phyloP scores from a whole-genome alignment of 35 echinoderm and acorn worm species.

The Acanthaster planci region DNA sequence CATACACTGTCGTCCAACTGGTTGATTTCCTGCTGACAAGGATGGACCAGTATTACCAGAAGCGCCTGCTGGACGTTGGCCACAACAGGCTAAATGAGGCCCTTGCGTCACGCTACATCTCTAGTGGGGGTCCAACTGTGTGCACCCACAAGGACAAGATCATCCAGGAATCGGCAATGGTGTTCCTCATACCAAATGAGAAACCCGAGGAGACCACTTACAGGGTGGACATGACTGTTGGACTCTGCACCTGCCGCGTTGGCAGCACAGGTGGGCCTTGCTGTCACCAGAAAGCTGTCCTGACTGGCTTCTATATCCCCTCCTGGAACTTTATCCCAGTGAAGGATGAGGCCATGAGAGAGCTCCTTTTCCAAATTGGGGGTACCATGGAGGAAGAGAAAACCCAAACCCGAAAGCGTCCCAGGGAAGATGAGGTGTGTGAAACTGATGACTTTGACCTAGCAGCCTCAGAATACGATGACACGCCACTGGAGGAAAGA shows the following conservation, averaged over 20 bases:
- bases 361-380: neutral
- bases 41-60: constrained; percentile 52
- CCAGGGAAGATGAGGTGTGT: neutral
- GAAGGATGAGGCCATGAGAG: neutral
- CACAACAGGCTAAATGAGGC: constrained; percentile 40
- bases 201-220: neutral
- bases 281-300: constrained; percentile 11
- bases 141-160: constrained; percentile 13
- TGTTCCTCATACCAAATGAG: constrained; percentile 12
- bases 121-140: neutral
- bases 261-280: neutral
- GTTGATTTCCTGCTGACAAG: constrained; percentile 63
- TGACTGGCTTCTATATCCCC: constrained; percentile 10
- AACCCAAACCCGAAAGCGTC: neutral
- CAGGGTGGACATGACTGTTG: constrained; percentile 35
- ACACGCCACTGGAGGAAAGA: neutral
- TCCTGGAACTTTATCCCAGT: constrained; percentile 16
- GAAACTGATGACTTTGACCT: neutral
- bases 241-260: constrained; percentile 25
- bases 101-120: neutral
- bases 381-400: neutral
- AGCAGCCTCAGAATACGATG: neutral
- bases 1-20: constrained; percentile 57
- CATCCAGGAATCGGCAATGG: neutral
- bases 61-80: constrained; percentile 31